Conservation (phyloP, 2,888 invertebrate genomes). For the Myopa tessellatipennis region DNA sequence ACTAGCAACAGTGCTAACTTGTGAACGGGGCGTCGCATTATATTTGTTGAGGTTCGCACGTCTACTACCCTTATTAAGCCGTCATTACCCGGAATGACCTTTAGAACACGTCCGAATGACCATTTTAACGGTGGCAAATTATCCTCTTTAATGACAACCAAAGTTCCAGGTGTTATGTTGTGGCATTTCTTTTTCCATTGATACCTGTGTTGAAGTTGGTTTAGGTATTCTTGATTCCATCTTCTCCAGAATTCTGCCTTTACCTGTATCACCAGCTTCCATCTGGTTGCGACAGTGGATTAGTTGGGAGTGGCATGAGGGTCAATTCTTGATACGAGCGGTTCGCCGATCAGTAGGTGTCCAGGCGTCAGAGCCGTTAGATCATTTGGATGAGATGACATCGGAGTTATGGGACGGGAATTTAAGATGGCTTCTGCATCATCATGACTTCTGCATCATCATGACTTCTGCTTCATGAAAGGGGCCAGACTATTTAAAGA, state of each 20-base stretch:
- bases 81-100: background rate
- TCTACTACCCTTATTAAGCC: too few species aligned
- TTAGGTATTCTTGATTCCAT: background rate
- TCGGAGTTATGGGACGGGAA: constrained; percentile 13
- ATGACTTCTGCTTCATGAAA: constrained; percentile 7
- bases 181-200: background rate
- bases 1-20: background rate
- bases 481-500: background rate
- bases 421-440: constrained; percentile 18
- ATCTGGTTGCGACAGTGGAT: background rate
- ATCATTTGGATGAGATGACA: constrained; percentile 21
- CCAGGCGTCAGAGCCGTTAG: constrained; percentile 28
- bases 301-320: background rate
- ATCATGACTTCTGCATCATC: constrained; percentile 5
- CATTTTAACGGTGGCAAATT: background rate
- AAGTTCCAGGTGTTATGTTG: constrained; percentile 2
- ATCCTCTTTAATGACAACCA: background rate
- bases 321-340: constrained; percentile 1
- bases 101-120: background rate
- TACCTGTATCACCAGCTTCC: background rate
- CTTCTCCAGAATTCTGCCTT: background rate
- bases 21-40: background rate
- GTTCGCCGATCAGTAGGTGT: constrained; percentile 16
- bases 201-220: background rate
- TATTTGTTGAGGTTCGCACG: background rate